A percentile compares a stretch with the other conserved stretches of the same genome.
phyloP scores from a whole-genome alignment of 2,113 vertebrate genomes.

The Labeo rohita region DNA sequence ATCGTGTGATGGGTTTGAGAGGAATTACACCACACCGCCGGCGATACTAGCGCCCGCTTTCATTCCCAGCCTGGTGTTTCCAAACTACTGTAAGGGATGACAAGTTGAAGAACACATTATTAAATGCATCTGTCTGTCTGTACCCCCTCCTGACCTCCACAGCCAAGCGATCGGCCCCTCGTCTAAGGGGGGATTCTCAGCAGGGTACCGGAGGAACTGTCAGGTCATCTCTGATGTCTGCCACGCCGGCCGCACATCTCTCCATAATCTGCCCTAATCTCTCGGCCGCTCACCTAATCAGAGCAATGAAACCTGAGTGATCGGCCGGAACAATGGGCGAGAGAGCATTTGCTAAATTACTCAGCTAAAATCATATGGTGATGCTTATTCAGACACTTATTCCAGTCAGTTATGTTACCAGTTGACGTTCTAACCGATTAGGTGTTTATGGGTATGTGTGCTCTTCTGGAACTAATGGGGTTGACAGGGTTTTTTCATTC shows the following conservation, averaged over 20 bases:
- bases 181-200: constrained; percentile 5
- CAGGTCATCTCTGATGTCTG: constrained; percentile 64
- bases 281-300: constrained; percentile 85
- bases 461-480: constrained; percentile 43
- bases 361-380: constrained; percentile 83
- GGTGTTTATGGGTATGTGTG: constrained; percentile 41
- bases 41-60: neutral
- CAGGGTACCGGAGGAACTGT: constrained; percentile 6
- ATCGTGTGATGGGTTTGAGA: neutral
- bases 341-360: constrained; percentile 89
- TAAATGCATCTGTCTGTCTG: constrained; percentile 9
- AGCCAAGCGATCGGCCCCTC: neutral
- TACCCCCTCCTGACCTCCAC: constrained; percentile 1
- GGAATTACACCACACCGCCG: constrained; percentile 4
- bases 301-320: constrained; percentile 86
- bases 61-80: neutral
- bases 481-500: constrained; percentile 15
- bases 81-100: neutral
- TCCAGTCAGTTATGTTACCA: constrained; percentile 77
- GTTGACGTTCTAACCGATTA: constrained; percentile 78
- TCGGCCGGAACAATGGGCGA: constrained; percentile 79
- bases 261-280: constrained; percentile 90
- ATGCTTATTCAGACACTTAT: constrained; percentile 80
- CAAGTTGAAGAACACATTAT: neutral
- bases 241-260: constrained; percentile 83